Evolutionary conservation across 2,113 vertebrate genomes (phyloP), one percentile per base, ranked within the genome.

Genomic region (Myanophis thanlyinensis): DNA sequence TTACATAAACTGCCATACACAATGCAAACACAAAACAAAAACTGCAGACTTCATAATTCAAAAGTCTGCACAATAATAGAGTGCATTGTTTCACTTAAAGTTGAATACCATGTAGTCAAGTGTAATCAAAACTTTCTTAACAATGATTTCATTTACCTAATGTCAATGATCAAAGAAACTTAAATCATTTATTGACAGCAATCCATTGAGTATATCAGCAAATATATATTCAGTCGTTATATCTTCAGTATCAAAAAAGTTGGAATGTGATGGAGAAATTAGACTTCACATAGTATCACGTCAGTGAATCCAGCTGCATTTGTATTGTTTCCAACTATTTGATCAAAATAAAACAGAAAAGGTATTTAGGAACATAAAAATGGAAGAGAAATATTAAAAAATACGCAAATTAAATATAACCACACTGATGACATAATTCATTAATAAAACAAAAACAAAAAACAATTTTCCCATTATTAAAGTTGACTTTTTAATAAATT

Each of bases 291-390:
- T 54, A 96, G 94, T 97, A 95, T 99, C 98, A 99, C 1, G 98
- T 98, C 95, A 99, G 98, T 92, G 99, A 99, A 97, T 99, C 99
- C 98, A 99, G 98, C 98, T 99, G 99, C 90, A 98, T 98, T 97
- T 99, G 99, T 94, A 99, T 97, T 91, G 97, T 98, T 98, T 99
- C 99, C 48, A 99, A 98, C 99, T 99, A 98, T 94, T 98, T 97
- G 96, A 96, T 48, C 48, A 96, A 94, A 96, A 93, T 96, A 96
- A 92, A 96, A 92, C 51, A 95, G 44, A 93, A 30, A 94, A 95
- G 95, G 93, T 88, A 92, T 97, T 97, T 96, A 97, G 95, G 97
- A 97, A 97, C 91, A 96, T n/a, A 90, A 46, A 96, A 94, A 94
- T 44, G 93, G 90, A 96, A 95, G 90, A 92, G 89, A 91, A 52